phyloP scores from a whole-genome alignment of 1,140 invertebrate species.

The Hypsibius dujardini region DNA sequence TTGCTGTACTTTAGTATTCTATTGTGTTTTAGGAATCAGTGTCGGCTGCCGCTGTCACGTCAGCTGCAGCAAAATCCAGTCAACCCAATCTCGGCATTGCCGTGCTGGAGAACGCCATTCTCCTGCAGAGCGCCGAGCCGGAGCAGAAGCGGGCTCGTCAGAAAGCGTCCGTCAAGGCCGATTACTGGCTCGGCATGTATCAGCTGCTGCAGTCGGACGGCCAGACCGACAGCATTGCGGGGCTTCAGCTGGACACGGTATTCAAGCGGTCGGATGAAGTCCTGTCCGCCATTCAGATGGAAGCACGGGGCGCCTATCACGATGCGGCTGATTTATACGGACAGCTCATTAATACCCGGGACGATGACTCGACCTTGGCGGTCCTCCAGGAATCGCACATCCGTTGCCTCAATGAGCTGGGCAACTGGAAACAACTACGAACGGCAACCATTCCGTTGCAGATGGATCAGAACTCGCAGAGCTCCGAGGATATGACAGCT shows the following conservation, averaged over 20 bases:
- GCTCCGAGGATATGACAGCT: not conserved
- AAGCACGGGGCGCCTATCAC: conserved; percentile 38
- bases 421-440: not conserved
- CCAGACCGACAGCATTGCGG: conserved; percentile 28
- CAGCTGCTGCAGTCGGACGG: conserved; percentile 24
- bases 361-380: not conserved
- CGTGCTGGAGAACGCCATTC: conserved; percentile 42
- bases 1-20: not conserved
- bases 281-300: conserved; percentile 34
- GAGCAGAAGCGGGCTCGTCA: conserved; percentile 26
- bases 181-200: conserved; percentile 35
- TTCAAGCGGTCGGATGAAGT: conserved; percentile 24
- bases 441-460: not conserved
- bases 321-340: conserved; percentile 38
- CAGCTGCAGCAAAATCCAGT: not conserved
- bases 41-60: not conserved
- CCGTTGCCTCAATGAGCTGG: not conserved
- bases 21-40: not conserved
- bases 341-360: conserved; percentile 27
- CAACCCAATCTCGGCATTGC: conserved; percentile 35
- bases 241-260: not conserved
- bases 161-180: conserved; percentile 25
- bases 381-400: conserved; percentile 1
- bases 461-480: too few relatives aligned
- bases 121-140: conserved; percentile 23